Conservation (phyloP, 2,113 vertebrate genomes). For the Sinocyclocheilus maitianheensis region DNA sequence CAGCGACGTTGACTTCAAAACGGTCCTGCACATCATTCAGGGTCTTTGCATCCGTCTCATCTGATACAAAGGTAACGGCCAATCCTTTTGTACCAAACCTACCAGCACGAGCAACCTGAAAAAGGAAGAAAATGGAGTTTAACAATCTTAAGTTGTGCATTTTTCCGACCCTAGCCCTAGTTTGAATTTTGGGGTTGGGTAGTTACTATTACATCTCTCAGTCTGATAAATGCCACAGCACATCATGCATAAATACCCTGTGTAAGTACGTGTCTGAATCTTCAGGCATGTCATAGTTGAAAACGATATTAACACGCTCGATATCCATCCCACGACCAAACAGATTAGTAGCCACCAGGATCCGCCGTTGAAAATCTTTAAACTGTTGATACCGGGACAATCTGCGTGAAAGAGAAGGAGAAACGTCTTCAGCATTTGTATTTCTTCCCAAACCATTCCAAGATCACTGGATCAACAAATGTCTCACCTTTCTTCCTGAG, state of each 20-base stretch:
- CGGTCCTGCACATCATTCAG: slow-evolving; percentile 88
- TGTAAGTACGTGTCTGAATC: slow-evolving; percentile 89
- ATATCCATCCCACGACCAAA: slow-evolving; percentile 93
- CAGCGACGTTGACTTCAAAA: slow-evolving; percentile 89
- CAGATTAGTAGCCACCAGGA: slow-evolving; percentile 87
- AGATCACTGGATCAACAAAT: background rate
- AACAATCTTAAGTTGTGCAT: background rate
- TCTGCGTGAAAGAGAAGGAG: slow-evolving; percentile 57
- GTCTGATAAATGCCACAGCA: background rate
- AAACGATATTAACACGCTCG: slow-evolving; percentile 87
- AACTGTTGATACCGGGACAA: slow-evolving; percentile 88
- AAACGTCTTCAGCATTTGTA: background rate
- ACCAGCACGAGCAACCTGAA: slow-evolving; percentile 85
- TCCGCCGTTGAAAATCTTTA: slow-evolving; percentile 87
- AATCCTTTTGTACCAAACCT: slow-evolving; percentile 88
- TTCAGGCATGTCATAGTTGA: slow-evolving; percentile 91
- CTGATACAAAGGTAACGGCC: slow-evolving; percentile 87
- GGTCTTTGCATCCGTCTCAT: slow-evolving; percentile 83
- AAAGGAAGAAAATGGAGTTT: background rate
- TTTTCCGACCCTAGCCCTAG: no score
- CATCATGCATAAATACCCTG: slow-evolving; percentile 71
- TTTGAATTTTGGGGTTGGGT: no score
- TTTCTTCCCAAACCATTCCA: background rate
- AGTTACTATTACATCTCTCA: background rate
- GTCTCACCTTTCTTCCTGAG: slow-evolving; percentile 82